phyloP scores from a whole-genome alignment of 2,113 vertebrate genomes.

The Orientallactaga bullata region DNA sequence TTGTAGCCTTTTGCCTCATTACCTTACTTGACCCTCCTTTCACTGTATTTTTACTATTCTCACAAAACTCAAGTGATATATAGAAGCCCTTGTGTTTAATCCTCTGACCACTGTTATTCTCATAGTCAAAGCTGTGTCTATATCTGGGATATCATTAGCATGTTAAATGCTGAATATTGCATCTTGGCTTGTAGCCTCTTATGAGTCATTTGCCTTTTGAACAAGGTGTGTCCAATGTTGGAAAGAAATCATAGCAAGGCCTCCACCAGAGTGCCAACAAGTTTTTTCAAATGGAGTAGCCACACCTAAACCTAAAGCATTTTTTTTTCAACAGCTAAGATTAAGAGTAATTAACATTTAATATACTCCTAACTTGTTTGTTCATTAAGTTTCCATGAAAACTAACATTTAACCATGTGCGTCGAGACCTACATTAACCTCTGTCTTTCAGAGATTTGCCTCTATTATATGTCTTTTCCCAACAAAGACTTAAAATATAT shows the following conservation, averaged over 20 bases:
- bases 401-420: conserved; percentile 45
- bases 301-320: conserved; percentile 72
- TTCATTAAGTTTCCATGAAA: conserved; percentile 59
- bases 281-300: conserved; percentile 57
- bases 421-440: conserved; percentile 3
- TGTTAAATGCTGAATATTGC: conserved; percentile 65
- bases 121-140: conserved; percentile 2
- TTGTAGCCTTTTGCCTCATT: conserved; percentile 70
- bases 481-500: background rate
- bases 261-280: conserved; percentile 55
- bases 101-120: conserved; percentile 16
- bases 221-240: conserved; percentile 77
- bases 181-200: conserved; percentile 60
- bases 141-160: conserved; percentile 57
- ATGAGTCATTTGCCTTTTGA: conserved; percentile 76
- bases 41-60: background rate
- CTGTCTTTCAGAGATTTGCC: conserved; percentile 46
- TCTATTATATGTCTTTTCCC: conserved; percentile 17
- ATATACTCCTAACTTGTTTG: conserved; percentile 18
- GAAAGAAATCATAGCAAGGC: conserved; percentile 72
- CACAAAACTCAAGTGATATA: conserved; percentile 15
- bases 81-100: conserved; percentile 1
- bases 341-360: conserved; percentile 73
- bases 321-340: conserved; percentile 68
- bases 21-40: conserved; percentile 62